A percentile compares a stretch with the other conserved stretches of the same genome.
These are phyloP conservation scores for Leistus spinibarbis DNA, from an alignment of 2,888 invertebrate species.

Conservation along the genomic window DNA sequence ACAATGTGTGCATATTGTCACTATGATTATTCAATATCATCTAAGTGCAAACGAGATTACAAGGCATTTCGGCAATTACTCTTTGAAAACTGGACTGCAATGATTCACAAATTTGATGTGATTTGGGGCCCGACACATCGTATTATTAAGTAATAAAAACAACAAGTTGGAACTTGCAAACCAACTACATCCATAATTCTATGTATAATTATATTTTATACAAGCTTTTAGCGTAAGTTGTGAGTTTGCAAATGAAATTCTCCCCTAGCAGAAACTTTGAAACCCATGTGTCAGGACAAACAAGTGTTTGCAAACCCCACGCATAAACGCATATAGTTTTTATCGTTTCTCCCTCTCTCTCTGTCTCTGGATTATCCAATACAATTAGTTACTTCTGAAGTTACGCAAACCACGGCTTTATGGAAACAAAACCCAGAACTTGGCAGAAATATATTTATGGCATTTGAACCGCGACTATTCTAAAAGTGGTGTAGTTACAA, in stretches of 20 bases:
- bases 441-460: background rate
- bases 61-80: no score
- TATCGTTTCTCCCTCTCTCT: background rate
- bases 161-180: background rate
- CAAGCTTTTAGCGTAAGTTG: background rate
- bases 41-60: no score
- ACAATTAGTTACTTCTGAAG: background rate
- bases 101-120: no score
- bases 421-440: background rate
- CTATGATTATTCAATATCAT: background rate
- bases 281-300: background rate
- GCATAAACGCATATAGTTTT: no score
- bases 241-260: background rate
- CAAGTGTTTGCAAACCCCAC: background rate
- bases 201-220: background rate
- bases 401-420: background rate
- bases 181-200: background rate
- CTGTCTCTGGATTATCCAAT: background rate
- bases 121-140: background rate
- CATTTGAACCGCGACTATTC: background rate
- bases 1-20: background rate
- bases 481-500: background rate
- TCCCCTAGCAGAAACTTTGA: background rate
- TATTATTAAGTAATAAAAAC: background rate
- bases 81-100: no score